These are phyloP conservation scores for Blera fallax DNA, from an alignment of 2,888 invertebrate genomes.

Conservation along the genomic window DNA sequence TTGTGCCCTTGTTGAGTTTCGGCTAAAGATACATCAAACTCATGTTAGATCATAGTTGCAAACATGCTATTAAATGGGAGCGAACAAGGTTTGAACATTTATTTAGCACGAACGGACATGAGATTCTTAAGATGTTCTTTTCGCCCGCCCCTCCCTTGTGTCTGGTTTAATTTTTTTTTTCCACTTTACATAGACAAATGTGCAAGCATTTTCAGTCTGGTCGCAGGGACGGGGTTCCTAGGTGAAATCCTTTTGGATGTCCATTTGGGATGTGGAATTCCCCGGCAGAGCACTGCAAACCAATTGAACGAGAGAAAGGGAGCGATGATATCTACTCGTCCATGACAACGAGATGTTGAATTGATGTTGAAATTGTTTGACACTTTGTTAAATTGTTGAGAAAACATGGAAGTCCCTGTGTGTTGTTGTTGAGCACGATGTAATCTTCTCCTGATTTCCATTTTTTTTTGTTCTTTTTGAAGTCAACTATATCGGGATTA, in stretches of 20 bases:
- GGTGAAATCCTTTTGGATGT: conserved; percentile 62
- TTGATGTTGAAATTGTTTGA: conserved; percentile 72
- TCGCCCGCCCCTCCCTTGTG: conserved; percentile 30
- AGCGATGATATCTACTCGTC: conserved; percentile 50
- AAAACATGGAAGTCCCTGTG: conserved; percentile 69
- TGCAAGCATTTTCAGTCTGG: conserved; percentile 59
- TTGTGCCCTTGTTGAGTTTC: conserved; percentile 69
- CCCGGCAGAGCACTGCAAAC: conserved; percentile 41
- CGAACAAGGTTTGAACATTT: conserved; percentile 73
- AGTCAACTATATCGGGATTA: conserved; percentile 69
- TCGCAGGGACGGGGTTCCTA: conserved; percentile 43
- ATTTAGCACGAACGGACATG: conserved; percentile 73
- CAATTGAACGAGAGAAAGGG: conserved; percentile 24
- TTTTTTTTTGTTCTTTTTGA: conserved; percentile 33
- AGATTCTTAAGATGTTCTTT: conserved; percentile 70
- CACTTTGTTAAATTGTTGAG: conserved; percentile 73
- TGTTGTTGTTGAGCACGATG: conserved; percentile 70
- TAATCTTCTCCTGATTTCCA: conserved; percentile 58
- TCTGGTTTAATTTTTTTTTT: conserved; percentile 12
- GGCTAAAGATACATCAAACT: conserved; percentile 73
- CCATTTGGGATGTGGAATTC: conserved; percentile 61
- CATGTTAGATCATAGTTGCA: conserved; percentile 72
- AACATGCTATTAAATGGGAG: conserved; percentile 73
- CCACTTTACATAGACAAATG: conserved; percentile 71
- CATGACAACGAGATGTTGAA: conserved; percentile 69